These are phyloP conservation scores for Oscheius onirici DNA, from an alignment of 2,888 invertebrate species.

Conservation along the genomic window DNA sequence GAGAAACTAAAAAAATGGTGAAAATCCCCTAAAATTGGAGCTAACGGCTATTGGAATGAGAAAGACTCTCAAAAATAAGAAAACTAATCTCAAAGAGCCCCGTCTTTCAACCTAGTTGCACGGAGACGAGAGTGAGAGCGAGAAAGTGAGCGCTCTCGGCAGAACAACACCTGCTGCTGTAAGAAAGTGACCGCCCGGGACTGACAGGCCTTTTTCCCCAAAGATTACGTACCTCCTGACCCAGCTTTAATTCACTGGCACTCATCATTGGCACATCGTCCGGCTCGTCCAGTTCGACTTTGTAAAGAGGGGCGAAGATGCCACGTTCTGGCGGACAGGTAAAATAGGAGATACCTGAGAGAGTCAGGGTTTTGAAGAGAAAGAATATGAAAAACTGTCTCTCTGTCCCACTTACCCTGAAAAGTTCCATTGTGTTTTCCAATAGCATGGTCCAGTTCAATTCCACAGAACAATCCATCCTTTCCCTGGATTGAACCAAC, in stretches of 20 bases:
- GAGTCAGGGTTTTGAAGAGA: background rate
- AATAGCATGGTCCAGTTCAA: slow-evolving; percentile 76
- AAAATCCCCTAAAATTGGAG: no score
- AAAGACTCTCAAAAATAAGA: no score
- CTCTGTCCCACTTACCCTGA: slow-evolving; percentile 43
- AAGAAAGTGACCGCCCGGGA: slow-evolving; percentile 19
- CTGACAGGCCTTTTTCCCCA: background rate
- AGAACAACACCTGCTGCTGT: slow-evolving; percentile 25
- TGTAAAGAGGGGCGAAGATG: slow-evolving; percentile 77
- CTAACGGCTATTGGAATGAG: no score
- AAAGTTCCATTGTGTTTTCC: slow-evolving; percentile 78
- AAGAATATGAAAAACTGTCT: background rate
- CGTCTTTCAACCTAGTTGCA: no score
- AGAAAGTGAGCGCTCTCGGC: background rate
- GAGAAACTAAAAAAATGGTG: no score
- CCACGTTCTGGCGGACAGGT: slow-evolving; percentile 77
- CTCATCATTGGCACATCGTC: slow-evolving; percentile 35
- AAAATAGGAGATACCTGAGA: slow-evolving; percentile 78
- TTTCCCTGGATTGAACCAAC: slow-evolving; percentile 77
- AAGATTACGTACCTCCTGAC: slow-evolving; percentile 9
- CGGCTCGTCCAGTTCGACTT: slow-evolving; percentile 39
- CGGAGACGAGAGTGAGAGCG: background rate
- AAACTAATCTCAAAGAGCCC: no score
- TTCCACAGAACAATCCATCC: slow-evolving; percentile 78
- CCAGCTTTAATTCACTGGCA: background rate